These are phyloP conservation scores for Osedax frankpressi DNA, from an alignment of 2,888 invertebrate genomes.

Conservation along the genomic window DNA sequence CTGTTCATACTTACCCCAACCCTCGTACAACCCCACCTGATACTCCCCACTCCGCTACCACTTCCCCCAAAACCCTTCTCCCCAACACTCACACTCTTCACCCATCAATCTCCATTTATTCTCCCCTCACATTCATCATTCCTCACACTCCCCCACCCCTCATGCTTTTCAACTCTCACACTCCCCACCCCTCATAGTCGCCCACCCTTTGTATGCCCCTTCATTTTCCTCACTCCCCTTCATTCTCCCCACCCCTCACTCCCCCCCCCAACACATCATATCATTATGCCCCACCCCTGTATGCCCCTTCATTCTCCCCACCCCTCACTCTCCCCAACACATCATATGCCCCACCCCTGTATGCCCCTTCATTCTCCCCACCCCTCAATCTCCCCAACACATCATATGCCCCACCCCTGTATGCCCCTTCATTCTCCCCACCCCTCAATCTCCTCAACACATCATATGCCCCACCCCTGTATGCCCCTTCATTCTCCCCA, in stretches of 20 bases:
- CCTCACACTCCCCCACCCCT: neutral
- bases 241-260: neutral
- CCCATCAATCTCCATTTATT: too few relatives aligned
- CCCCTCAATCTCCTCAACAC: neutral
- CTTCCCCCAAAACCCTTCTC: too few relatives aligned
- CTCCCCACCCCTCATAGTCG: neutral
- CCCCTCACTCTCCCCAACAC: neutral
- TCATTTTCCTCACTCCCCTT: neutral
- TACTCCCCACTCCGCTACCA: neutral
- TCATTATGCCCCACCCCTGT: neutral
- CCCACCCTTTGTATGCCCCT: neutral
- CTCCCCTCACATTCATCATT: too few relatives aligned
- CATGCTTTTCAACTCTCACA: neutral
- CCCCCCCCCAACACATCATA: neutral
- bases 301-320: neutral
- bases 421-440: neutral
- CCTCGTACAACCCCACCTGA: neutral
- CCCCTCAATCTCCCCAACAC: neutral
- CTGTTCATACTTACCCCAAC: too few relatives aligned
- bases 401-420: neutral
- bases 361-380: neutral
- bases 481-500: too few relatives aligned
- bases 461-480: too few relatives aligned
- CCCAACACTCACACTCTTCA: too few relatives aligned
- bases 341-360: neutral